Evolutionary conservation across 2,113 vertebrate species (phyloP), one percentile per base, ranked within the genome.

Genomic region (Spea bombifrons): DNA sequence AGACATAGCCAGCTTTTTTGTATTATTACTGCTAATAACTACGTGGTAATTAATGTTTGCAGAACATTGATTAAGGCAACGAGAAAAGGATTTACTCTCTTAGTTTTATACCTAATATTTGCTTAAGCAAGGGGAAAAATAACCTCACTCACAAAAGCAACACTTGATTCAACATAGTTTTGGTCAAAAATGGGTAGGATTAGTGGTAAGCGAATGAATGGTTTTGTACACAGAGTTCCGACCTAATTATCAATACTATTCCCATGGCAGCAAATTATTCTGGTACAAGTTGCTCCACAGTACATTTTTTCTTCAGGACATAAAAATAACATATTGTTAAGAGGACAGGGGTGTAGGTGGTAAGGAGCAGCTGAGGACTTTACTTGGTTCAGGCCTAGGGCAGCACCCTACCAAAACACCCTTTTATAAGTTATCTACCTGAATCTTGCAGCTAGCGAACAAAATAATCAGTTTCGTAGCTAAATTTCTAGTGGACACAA

Each of bases 61-160:
- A 75, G 17, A 73, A 74, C 70, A 59, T 53, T 73, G 78, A 79
- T 73, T 75, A 68, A 30, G 44, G n/a, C 65, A 76, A 74, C 68
- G 81, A 75, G 50, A 81, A 81, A 82, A 78, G 74, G 77, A 83
- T 82, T 83, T 77, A 46, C 48, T 78, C 75, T 75, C 63, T 59
- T 80, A 73, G 74, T 74, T 80, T 72, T 68, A 73, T 55, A 74
- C 46, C 13, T 73, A 73, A 77, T 75, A 63, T 61, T 66, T 82
- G 43, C 17, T 17, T 57, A n/a, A 71, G 16, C 15, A 48, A 67
- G 73, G 52, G 46, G 49, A 10, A 80, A 53, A 74, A 74, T 55
- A 64, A 46, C 8, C 49, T 78, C 47, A 61, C 8, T 73, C n/a
- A 80, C 64, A 68, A 78, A 73, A 46, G 69, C 68, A 17, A 7